A percentile compares a stretch with the other conserved stretches of the same genome.
These are phyloP conservation scores for Seladonia tumulorum DNA, from an alignment of 2,888 invertebrate genomes.

Conservation along the genomic window DNA sequence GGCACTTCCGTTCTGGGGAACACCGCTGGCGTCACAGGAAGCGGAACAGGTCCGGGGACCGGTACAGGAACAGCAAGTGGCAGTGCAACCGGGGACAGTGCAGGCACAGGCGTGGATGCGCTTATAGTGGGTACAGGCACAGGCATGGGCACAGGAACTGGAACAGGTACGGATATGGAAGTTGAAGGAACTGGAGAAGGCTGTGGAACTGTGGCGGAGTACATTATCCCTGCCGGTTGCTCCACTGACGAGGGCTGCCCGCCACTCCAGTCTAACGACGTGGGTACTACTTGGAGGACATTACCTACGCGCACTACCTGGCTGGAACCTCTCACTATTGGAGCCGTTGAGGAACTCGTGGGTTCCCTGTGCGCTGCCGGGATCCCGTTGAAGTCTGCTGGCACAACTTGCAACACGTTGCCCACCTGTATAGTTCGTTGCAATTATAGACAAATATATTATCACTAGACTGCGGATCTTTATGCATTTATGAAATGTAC, in stretches of 20 bases:
- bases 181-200: conserved; percentile 58
- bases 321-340: conserved; percentile 70
- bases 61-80: conserved; percentile 71
- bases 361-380: conserved; percentile 58
- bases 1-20: conserved; percentile 56
- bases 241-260: conserved; percentile 55
- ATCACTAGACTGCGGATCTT: neutral
- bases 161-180: conserved; percentile 69
- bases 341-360: conserved; percentile 32
- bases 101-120: conserved; percentile 43
- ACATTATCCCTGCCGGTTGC: conserved; percentile 59
- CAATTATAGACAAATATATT: neutral
- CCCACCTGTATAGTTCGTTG: conserved; percentile 84
- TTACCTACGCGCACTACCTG: conserved; percentile 82
- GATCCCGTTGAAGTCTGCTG: conserved; percentile 83
- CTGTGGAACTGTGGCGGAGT: conserved; percentile 58
- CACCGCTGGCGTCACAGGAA: conserved; percentile 44
- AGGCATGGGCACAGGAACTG: conserved; percentile 72
- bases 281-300: conserved; percentile 82
- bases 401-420: conserved; percentile 87
- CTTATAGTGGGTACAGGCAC: conserved; percentile 65
- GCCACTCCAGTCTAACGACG: conserved; percentile 80
- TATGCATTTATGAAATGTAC: neutral
- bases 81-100: conserved; percentile 63
- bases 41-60: conserved; percentile 67